Evolutionary conservation across 1,140 invertebrate genomes (phyloP).

Genomic region (Nylanderia fulva): DNA sequence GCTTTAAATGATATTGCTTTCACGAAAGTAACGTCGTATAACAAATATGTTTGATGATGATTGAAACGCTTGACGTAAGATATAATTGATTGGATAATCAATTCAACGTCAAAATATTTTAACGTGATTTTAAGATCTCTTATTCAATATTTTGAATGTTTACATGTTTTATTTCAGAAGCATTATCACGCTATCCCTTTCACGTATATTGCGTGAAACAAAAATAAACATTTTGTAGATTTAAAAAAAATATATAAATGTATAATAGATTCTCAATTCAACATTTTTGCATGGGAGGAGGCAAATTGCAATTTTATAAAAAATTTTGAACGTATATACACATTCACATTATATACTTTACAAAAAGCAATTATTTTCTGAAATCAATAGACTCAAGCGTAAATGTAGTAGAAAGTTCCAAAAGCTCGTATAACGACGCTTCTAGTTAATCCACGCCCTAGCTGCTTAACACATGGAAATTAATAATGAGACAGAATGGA

Average conservation of each 20-base stretch:
- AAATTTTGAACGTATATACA: background rate
- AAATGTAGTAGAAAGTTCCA: conserved; percentile 61
- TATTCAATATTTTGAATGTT: background rate
- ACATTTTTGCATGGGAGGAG: background rate
- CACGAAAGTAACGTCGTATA: background rate
- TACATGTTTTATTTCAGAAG: background rate
- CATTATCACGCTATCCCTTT: background rate
- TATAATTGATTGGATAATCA: background rate
- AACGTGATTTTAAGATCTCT: background rate
- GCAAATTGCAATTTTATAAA: too few relatives aligned
- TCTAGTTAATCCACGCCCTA: conserved; percentile 60
- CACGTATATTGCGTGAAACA: background rate
- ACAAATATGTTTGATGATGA: background rate
- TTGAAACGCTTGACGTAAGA: background rate
- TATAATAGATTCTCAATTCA: background rate
- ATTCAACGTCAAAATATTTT: background rate
- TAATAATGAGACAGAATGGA: conserved; percentile 77
- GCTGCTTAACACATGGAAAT: conserved; percentile 76
- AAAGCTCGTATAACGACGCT: conserved; percentile 68
- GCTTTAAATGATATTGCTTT: conserved; percentile 6
- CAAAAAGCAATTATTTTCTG: conserved; percentile 59
- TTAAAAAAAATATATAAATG: background rate
- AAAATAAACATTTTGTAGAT: background rate
- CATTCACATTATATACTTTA: background rate
- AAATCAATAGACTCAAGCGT: conserved; percentile 61